Percentiles rank a stretch among this genome's conserved stretches.
Conservation (phyloP, 2,888 invertebrate species). For the Synergus itoensis region DNA sequence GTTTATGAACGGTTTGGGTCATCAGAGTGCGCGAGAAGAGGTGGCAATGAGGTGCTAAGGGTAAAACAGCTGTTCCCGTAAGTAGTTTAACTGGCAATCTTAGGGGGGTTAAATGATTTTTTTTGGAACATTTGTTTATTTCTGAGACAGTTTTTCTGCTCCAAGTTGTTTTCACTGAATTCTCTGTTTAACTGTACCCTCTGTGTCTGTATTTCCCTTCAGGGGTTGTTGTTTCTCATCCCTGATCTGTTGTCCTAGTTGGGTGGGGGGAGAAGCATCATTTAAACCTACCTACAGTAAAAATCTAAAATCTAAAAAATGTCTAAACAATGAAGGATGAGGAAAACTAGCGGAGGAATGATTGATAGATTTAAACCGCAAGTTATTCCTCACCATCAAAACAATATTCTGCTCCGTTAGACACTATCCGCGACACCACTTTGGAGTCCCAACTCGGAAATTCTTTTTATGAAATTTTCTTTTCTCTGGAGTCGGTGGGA, state of each 20-base stretch:
- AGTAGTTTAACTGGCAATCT: background rate
- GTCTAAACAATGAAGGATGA: background rate
- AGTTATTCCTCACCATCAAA: background rate
- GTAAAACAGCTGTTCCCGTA: slow-evolving; percentile 14
- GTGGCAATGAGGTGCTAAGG: background rate
- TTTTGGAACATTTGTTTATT: background rate
- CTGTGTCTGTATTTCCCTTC: background rate
- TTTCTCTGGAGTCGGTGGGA: background rate
- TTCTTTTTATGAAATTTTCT: slow-evolving; percentile 18
- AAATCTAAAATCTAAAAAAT: background rate
- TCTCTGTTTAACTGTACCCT: background rate
- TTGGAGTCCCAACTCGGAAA: background rate
- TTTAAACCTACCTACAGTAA: no score
- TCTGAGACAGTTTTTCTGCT: background rate
- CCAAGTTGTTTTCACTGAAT: background rate
- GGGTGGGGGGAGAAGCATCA: no score
- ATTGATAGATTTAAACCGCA: background rate
- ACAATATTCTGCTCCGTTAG: slow-evolving; percentile 9
- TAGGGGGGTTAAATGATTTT: background rate
- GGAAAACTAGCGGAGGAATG: background rate
- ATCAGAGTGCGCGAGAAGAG: slow-evolving; percentile 19
- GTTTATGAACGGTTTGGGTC: background rate
- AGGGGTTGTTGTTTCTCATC: background rate
- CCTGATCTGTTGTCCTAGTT: no score
- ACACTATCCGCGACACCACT: background rate